These are phyloP conservation scores for Cettia cetti DNA, from an alignment of 2,113 vertebrate genomes.

Conservation along the genomic window DNA sequence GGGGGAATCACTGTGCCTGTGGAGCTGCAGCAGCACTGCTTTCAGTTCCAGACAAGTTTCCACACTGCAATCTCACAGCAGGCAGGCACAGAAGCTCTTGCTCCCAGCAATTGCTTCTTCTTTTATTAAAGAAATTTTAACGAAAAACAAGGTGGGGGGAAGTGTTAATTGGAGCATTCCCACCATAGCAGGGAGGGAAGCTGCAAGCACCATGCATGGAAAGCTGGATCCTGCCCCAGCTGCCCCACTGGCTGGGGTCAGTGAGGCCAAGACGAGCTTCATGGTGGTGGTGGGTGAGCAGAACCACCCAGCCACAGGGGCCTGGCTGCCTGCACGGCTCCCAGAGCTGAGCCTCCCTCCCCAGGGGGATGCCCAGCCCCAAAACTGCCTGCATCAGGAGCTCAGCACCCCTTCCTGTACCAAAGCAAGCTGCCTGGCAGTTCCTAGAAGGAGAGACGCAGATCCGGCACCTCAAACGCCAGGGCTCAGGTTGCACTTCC, in stretches of 20 bases:
- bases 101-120: neutral
- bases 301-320: neutral
- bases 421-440: neutral
- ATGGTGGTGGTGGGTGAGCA: neutral
- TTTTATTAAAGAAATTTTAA: neutral
- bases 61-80: neutral
- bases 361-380: neutral
- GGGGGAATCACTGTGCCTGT: neutral
- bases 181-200: neutral
- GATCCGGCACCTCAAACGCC: neutral
- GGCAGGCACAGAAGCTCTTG: neutral
- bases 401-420: neutral
- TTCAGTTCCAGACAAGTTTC: neutral
- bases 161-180: neutral
- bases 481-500: conserved; percentile 25
- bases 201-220: rapidly evolving
- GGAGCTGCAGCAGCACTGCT: neutral
- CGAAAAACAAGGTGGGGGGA: neutral
- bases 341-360: neutral
- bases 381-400: neutral
- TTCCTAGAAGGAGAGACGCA: conserved; percentile 22
- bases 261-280: neutral
- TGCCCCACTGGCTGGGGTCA: rapidly evolving
- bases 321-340: neutral
- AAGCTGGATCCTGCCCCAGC: neutral